These are phyloP conservation scores for Trichogramma pretiosum DNA, from an alignment of 1,140 invertebrate species.

Conservation along the genomic window DNA sequence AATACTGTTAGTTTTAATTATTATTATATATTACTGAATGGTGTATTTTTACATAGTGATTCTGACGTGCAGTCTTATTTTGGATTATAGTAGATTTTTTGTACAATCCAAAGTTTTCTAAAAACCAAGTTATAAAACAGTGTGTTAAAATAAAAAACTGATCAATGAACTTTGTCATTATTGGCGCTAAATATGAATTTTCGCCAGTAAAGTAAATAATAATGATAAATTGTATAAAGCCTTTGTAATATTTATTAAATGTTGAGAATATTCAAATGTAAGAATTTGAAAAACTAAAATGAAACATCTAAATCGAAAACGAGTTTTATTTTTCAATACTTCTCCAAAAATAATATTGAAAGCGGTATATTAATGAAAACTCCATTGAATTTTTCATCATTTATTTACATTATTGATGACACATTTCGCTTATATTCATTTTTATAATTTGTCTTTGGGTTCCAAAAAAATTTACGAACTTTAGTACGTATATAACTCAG, in stretches of 20 bases:
- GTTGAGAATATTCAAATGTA: slow-evolving; percentile 11
- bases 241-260: slow-evolving; percentile 18
- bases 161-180: too few relatives aligned
- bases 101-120: too few relatives aligned
- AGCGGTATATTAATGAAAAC: too few relatives aligned
- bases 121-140: too few relatives aligned
- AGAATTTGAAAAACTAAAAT: slow-evolving; percentile 13
- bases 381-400: slow-evolving; percentile 9
- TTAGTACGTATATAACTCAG: slow-evolving; percentile 17
- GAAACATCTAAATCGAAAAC: slow-evolving; percentile 13
- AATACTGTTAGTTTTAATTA: too few relatives aligned
- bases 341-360: too few relatives aligned
- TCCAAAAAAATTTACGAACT: too few relatives aligned
- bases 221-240: slow-evolving; percentile 19
- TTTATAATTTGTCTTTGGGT: slow-evolving; percentile 14
- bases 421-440: slow-evolving; percentile 21
- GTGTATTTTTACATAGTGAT: too few relatives aligned
- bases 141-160: slow-evolving; percentile 14
- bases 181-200: slow-evolving; percentile 13
- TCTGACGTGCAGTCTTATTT: too few relatives aligned
- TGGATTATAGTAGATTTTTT: too few relatives aligned
- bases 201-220: slow-evolving; percentile 3
- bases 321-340: too few relatives aligned
- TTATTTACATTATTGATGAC: slow-evolving; percentile 19
- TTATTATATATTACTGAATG: too few relatives aligned